Evolutionary conservation across 92 coral and sea anemone genomes (phyloP).

Genomic region (Muricea muricata): DNA sequence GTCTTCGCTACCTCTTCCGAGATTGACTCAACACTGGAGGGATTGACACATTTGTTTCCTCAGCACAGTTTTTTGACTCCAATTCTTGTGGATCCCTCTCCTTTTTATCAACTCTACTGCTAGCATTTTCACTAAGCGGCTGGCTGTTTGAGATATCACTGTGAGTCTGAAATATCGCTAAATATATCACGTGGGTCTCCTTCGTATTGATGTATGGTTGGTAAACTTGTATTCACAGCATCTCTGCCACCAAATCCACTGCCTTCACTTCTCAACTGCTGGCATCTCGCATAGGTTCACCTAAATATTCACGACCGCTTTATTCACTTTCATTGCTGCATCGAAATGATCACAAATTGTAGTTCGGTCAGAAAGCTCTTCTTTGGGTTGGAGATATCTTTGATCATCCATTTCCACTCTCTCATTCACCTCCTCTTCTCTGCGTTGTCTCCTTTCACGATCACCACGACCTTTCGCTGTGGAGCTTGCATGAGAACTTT

Average conservation of each 20-base stretch:
- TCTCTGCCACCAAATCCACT: neutral
- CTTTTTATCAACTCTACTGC: too few relatives aligned
- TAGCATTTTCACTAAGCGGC: too few relatives aligned
- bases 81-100: neutral
- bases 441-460: neutral
- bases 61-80: neutral
- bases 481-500: too few relatives aligned
- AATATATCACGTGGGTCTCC: neutral
- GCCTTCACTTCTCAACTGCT: slow-evolving; percentile 1
- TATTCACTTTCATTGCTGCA: neutral
- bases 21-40: neutral
- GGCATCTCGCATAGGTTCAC: neutral
- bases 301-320: neutral
- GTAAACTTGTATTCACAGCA: neutral
- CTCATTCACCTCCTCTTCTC: neutral
- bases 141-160: too few relatives aligned
- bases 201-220: slow-evolving; percentile 24
- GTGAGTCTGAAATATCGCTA: neutral
- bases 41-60: neutral
- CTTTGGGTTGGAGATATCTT: neutral
- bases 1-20: neutral
- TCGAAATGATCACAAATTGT: neutral
- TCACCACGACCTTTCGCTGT: neutral
- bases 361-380: neutral
- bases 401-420: neutral